phyloP scores from a whole-genome alignment of 2,113 vertebrate species.

The Geococcyx californianus region DNA sequence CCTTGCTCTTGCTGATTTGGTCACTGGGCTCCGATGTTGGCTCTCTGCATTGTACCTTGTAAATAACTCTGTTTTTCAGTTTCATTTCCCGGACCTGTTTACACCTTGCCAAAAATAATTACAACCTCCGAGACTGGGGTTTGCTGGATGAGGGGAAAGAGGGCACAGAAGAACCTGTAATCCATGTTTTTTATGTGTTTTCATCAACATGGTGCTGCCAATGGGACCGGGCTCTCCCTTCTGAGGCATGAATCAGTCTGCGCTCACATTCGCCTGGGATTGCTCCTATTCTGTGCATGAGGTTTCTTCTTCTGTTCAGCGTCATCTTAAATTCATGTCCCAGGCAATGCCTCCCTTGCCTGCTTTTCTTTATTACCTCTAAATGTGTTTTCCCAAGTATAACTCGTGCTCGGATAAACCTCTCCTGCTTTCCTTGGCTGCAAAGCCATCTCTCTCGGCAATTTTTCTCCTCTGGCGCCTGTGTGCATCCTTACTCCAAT shows the following conservation, averaged over 20 bases:
- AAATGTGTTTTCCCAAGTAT: background rate
- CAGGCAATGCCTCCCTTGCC: background rate
- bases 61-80: background rate
- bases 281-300: background rate
- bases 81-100: slow-evolving; percentile 18
- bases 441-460: background rate
- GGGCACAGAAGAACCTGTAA: background rate
- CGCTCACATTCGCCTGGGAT: rapidly evolving
- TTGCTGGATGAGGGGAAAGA: background rate
- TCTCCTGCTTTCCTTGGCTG: background rate
- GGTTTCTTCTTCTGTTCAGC: background rate
- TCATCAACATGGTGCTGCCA: background rate
- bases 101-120: slow-evolving; percentile 44
- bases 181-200: rapidly evolving
- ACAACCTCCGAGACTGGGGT: background rate
- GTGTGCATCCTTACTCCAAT: background rate
- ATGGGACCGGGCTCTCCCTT: background rate
- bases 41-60: background rate
- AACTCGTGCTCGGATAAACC: rapidly evolving
- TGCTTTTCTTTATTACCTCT: slow-evolving; percentile 1
- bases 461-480: background rate
- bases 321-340: slow-evolving; percentile 34
- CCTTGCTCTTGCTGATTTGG: background rate
- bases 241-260: slow-evolving; percentile 18
- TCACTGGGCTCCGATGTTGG: rapidly evolving